A percentile compares a stretch with the other conserved stretches of the same genome.
phyloP scores from a whole-genome alignment of 2,113 vertebrate species.

The Protobothrops mucrosquamatus region DNA sequence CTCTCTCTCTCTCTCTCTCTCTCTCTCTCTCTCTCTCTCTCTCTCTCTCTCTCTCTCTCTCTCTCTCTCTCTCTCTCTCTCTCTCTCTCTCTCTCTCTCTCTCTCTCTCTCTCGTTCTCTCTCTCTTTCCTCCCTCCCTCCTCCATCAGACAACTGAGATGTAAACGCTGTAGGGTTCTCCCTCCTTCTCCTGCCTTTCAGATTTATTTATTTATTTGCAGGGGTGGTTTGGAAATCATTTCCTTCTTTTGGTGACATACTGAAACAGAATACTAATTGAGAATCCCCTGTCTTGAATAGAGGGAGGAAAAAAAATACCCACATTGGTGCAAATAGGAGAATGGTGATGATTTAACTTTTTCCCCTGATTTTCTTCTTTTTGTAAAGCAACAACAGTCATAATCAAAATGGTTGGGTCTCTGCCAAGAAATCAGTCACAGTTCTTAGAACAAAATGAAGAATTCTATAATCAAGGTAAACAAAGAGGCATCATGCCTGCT shows the following conservation, averaged over 20 bases:
- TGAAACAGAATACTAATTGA: slow-evolving; percentile 78
- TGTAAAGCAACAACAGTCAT: slow-evolving; percentile 44
- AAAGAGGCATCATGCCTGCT: slow-evolving; percentile 64
- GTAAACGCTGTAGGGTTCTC: slow-evolving; percentile 72
- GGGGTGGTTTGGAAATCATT: slow-evolving; percentile 55
- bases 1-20: background rate
- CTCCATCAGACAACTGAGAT: slow-evolving; percentile 71
- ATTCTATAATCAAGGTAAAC: slow-evolving; percentile 70
- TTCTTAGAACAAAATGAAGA: slow-evolving; percentile 66
- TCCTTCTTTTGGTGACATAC: slow-evolving; percentile 73
- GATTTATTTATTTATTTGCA: slow-evolving; percentile 1
- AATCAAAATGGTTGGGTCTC: slow-evolving; percentile 30
- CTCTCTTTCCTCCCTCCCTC: background rate
- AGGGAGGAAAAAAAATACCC: slow-evolving; percentile 58
- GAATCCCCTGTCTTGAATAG: slow-evolving; percentile 71
- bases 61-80: too few relatives aligned
- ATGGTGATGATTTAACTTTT: background rate
- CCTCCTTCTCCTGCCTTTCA: slow-evolving; percentile 39
- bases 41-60: too few relatives aligned
- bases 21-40: too few relatives aligned
- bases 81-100: too few relatives aligned
- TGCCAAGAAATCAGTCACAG: slow-evolving; percentile 61
- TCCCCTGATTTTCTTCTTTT: slow-evolving; percentile 25
- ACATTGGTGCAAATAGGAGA: slow-evolving; percentile 70
- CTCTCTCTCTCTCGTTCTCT: slow-evolving; percentile 27